phyloP scores from a whole-genome alignment of 2,888 invertebrate genomes.

The Sarcophaga caerulescens region DNA sequence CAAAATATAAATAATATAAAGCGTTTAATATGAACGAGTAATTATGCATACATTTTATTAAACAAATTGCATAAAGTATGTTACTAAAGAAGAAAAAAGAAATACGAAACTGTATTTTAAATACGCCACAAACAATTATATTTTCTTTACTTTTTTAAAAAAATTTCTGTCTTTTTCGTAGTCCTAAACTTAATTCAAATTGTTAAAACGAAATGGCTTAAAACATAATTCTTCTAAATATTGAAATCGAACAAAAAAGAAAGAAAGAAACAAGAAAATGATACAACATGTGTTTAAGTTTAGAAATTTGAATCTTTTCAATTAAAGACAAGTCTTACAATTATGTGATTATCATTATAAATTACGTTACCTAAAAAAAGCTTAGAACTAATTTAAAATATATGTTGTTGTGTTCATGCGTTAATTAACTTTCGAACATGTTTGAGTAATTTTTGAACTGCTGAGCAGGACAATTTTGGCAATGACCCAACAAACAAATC shows the following conservation, averaged over 20 bases:
- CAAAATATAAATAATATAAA: constrained; percentile 19
- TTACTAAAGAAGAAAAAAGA: neutral
- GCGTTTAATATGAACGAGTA: constrained; percentile 51
- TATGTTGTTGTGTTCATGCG: neutral
- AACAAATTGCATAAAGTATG: neutral
- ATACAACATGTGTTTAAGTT: neutral
- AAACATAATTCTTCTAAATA: neutral
- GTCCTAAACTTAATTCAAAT: neutral
- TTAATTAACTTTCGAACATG: constrained; percentile 8
- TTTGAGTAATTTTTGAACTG: constrained; percentile 35
- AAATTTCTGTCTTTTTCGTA: neutral
- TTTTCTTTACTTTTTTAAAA: neutral
- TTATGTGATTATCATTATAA: neutral
- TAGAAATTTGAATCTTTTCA: neutral
- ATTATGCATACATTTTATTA: neutral
- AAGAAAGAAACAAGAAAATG: neutral
- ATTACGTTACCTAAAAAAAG: constrained; percentile 15
- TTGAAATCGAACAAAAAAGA: neutral
- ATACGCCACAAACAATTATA: neutral
- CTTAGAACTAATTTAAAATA: constrained; percentile 31
- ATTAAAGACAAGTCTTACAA: no score
- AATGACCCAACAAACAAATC: constrained; percentile 2
- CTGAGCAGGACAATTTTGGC: constrained; percentile 50
- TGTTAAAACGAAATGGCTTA: neutral
- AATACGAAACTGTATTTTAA: neutral